A percentile compares a stretch with the other conserved stretches of the same genome.
Evolutionary conservation across 2,888 invertebrate genomes (phyloP).

Genomic region (Hyposoter didymator): DNA sequence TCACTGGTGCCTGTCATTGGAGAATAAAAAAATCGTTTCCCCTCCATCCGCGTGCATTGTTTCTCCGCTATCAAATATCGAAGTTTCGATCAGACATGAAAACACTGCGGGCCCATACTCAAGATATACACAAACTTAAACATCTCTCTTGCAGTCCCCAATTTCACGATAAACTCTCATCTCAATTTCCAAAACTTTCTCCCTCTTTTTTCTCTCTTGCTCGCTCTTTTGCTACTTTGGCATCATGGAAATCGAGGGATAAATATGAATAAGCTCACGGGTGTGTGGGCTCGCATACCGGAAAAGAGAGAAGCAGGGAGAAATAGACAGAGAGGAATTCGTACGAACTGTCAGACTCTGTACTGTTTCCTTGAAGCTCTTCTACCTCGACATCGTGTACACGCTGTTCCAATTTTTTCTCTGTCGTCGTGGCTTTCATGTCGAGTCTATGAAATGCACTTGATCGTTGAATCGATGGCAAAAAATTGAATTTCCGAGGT

Average conservation of each 20-base stretch:
- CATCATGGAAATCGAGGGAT: constrained; percentile 57
- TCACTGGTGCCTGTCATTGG: constrained; percentile 1
- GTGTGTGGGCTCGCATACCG: constrained; percentile 56
- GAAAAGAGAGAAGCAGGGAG: constrained; percentile 44
- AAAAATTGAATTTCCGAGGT: background rate
- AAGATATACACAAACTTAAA: constrained; percentile 41
- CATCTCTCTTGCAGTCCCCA: constrained; percentile 14
- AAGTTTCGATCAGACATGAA: constrained; percentile 56
- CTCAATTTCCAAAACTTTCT: constrained; percentile 63
- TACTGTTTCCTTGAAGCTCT: constrained; percentile 34
- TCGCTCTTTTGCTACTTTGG: constrained; percentile 34
- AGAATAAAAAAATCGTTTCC: constrained; percentile 23
- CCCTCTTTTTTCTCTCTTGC: background rate
- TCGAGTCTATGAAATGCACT: background rate
- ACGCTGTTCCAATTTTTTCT: constrained; percentile 3
- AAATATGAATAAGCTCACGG: constrained; percentile 51
- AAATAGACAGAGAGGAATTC: constrained; percentile 43
- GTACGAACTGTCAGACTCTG: constrained; percentile 58
- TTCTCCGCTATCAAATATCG: constrained; percentile 39
- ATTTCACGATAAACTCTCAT: constrained; percentile 59
- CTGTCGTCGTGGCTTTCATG: background rate
- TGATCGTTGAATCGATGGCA: background rate
- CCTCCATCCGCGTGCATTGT: constrained; percentile 20
- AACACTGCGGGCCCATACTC: constrained; percentile 10
- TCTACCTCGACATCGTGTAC: background rate